A percentile compares a stretch with the other conserved stretches of the same genome.
phyloP scores from a whole-genome alignment of 2,113 vertebrate genomes.

The Oncorhynchus nerka region DNA sequence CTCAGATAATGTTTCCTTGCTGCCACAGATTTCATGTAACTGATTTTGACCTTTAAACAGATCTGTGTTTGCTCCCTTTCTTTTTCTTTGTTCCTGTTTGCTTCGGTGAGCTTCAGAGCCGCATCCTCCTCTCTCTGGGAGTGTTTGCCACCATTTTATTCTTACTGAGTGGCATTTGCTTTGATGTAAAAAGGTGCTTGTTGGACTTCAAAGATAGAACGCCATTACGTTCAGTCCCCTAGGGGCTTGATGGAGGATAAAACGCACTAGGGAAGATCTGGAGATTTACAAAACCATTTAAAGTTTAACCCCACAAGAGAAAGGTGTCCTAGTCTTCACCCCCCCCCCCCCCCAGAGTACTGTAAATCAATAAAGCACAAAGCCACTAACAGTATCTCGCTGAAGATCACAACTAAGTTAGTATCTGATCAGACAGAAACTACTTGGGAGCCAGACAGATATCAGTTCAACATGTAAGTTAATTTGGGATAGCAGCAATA shows the following conservation, averaged over 20 bases:
- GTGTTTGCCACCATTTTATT: neutral
- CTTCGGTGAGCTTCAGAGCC: conserved; percentile 2
- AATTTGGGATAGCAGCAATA: neutral
- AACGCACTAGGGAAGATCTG: conserved; percentile 42
- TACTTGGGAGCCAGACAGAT: neutral
- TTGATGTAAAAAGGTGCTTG: conserved; percentile 58
- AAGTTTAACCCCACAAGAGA: conserved; percentile 26
- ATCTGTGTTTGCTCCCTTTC: neutral
- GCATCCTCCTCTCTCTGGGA: conserved; percentile 9
- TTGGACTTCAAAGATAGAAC: conserved; percentile 49
- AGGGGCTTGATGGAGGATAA: conserved; percentile 46
- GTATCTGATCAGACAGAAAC: neutral
- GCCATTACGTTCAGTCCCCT: conserved; percentile 11
- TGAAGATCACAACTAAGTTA: neutral
- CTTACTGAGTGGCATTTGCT: conserved; percentile 44
- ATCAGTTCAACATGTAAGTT: neutral
- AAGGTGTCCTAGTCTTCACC: neutral
- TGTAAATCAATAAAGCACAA: neutral
- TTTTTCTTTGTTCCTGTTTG: neutral
- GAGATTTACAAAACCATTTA: conserved; percentile 30
- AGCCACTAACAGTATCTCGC: neutral
- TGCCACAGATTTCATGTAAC: neutral
- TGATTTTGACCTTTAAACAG: neutral
- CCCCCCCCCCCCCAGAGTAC: neutral
- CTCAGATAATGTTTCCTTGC: neutral